Base-by-base conservation (phyloP, 2,888 invertebrate genomes). In the Sthenelais limicola region DNA sequence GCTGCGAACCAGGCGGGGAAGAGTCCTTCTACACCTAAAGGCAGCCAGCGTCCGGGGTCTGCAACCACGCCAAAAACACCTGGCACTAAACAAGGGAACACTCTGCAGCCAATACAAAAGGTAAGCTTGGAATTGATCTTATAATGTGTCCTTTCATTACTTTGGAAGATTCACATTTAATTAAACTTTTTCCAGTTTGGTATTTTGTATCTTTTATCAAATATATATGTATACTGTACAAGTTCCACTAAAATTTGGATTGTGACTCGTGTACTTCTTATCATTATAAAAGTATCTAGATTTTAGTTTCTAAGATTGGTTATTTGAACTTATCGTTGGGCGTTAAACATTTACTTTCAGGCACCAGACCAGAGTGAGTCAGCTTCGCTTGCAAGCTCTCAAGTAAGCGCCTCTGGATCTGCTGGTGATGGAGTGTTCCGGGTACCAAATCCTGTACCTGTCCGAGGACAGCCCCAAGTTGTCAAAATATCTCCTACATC, bases 391-490 rank as follows among this genome's bases (percentile, higher is more conserved):
- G 24, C 24, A 7, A 24, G 21, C n/a, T 21, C 62, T 26, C 62
- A 21, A 12, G 35, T 35, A 43, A 7, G 35, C 38, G 62, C 38
- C 1, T 18, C 49, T 12, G 33, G 51, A 1, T 33, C 51, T 12
- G 49, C 43, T 9, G 70, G 52, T 32, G 76, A 76, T 43, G 71
- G 73, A 4, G 76, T 76, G 18, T 76, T 76, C 69, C 71, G 76
- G 9, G 74, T 76, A 1, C 76, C 76, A 12, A 68, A 71, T 48
- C 71, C 58, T 0, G 71, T 69, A 15, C 73, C 73, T 32, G 30
- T 54, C 12, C 49, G 68, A 4, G 26, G 26, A 38, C 56, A 66
- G 21, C 43, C 54, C 18, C 71, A 24, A 24, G 33, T 51, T 12
- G 33, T 51, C 5, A 24, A 32, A 35, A 68, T 68, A 9, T 51